Conservation (phyloP, 2,888 invertebrate species). For the Hypselothyrea guttata region DNA sequence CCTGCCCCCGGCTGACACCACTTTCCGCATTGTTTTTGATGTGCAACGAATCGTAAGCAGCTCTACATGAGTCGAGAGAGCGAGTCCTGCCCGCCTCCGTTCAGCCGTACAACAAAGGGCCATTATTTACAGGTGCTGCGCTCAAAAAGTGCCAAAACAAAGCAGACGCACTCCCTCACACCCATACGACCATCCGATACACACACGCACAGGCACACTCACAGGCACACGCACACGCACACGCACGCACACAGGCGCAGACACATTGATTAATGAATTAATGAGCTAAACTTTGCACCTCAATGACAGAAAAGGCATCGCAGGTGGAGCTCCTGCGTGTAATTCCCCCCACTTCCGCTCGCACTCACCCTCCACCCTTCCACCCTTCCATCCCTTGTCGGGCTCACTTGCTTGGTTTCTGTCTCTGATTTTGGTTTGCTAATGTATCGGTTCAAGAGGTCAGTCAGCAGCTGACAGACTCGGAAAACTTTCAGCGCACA, state of each 20-base stretch:
- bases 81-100: slow-evolving; percentile 45
- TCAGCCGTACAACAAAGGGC: slow-evolving; percentile 74
- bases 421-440: slow-evolving; percentile 71
- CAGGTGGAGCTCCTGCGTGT: slow-evolving; percentile 47
- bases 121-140: slow-evolving; percentile 77
- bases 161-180: slow-evolving; percentile 65
- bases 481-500: slow-evolving; percentile 57
- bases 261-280: slow-evolving; percentile 77
- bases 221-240: slow-evolving; percentile 10
- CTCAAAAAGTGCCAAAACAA: slow-evolving; percentile 76
- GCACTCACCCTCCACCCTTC: no score
- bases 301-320: slow-evolving; percentile 71
- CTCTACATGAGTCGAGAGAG: not conserved
- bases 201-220: slow-evolving; percentile 18
- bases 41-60: slow-evolving; percentile 67
- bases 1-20: slow-evolving; percentile 3
- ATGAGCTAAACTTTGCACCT: slow-evolving; percentile 76
- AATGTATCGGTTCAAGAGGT: slow-evolving; percentile 73
- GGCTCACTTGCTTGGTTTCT: slow-evolving; percentile 12
- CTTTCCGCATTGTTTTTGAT: slow-evolving; percentile 38
- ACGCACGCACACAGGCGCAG: slow-evolving; percentile 51
- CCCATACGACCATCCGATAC: no score
- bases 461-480: slow-evolving; percentile 57
- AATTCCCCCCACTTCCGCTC: slow-evolving; percentile 42
- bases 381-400: no score